A percentile compares a stretch with the other conserved stretches of the same genome.
Conservation (phyloP, 2,797 vertebrate genomes). For the Moxostoma hubbsi region DNA sequence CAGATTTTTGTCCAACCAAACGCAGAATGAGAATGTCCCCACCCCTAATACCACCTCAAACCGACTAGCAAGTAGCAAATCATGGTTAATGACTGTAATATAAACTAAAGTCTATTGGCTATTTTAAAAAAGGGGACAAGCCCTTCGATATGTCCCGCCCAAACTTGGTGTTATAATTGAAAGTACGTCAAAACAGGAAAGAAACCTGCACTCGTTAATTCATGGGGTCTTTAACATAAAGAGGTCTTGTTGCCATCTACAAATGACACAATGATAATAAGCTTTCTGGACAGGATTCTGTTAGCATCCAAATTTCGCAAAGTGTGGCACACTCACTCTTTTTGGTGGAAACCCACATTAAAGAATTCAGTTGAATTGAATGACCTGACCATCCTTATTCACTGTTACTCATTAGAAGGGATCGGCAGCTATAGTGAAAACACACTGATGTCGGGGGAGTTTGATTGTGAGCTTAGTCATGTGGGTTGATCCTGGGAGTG, state of each 20-base stretch:
- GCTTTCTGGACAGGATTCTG: slow-evolving; percentile 66
- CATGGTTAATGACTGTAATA: no score
- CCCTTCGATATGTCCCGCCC: no score
- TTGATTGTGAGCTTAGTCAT: slow-evolving; percentile 20
- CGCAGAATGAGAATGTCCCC: no score
- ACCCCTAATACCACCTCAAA: no score
- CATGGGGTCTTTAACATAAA: slow-evolving; percentile 61
- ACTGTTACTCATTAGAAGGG: background rate
- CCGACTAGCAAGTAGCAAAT: no score
- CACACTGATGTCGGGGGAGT: slow-evolving; percentile 9
- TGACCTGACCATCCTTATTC: background rate
- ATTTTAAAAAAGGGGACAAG: no score
- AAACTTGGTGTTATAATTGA: no score
- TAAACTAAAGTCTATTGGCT: no score
- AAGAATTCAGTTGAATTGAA: background rate
- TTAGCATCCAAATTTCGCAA: slow-evolving; percentile 61
- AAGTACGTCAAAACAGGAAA: no score
- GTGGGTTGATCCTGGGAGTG: slow-evolving; percentile 29
- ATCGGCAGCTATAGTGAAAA: slow-evolving; percentile 3
- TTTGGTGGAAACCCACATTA: background rate
- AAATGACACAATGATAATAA: slow-evolving; percentile 65
- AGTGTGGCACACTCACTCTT: slow-evolving; percentile 29
- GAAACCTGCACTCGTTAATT: no score
- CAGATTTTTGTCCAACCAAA: no score
- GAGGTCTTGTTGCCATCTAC: slow-evolving; percentile 62